phyloP scores from a whole-genome alignment of 2,888 invertebrate species.

The Chrysomela aeneicollis region DNA sequence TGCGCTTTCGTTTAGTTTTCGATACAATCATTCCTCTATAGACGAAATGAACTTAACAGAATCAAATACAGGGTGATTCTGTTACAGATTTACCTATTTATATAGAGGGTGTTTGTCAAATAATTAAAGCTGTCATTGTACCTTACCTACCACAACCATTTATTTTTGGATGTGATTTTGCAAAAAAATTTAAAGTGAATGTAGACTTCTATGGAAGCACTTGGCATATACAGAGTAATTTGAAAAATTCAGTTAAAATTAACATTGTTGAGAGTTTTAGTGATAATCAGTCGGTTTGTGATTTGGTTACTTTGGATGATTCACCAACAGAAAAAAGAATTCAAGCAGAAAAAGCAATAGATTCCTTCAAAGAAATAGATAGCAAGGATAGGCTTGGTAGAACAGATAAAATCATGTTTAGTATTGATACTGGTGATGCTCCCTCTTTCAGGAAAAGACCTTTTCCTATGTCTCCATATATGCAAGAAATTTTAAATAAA shows the following conservation, averaged over 20 bases:
- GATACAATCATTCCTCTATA: too few species aligned
- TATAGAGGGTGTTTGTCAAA: constrained; percentile 16
- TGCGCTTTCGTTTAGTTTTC: too few species aligned
- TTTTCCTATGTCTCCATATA: constrained; percentile 24
- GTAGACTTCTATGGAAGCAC: constrained; percentile 7
- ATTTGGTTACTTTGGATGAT: constrained; percentile 8
- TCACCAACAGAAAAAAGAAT: not conserved
- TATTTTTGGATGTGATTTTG: constrained; percentile 31
- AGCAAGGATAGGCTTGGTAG: constrained; percentile 27
- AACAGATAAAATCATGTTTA: constrained; percentile 27
- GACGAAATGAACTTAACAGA: too few species aligned
- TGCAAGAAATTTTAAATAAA: constrained; percentile 25
- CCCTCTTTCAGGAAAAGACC: constrained; percentile 29
- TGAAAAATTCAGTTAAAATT: not conserved
- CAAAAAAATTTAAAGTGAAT: constrained; percentile 10
- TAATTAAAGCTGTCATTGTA: constrained; percentile 29
- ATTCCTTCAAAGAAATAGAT: constrained; percentile 23
- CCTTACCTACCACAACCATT: constrained; percentile 23
- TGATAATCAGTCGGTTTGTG: not conserved
- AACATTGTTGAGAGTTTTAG: not conserved
- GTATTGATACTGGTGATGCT: constrained; percentile 35
- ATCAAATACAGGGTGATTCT: too few species aligned
- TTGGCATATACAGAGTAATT: constrained; percentile 9
- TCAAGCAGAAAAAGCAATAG: constrained; percentile 11
- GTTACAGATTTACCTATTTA: constrained; percentile 25